phyloP scores from a whole-genome alignment of 1,140 invertebrate species.

The Oscheius sp. region DNA sequence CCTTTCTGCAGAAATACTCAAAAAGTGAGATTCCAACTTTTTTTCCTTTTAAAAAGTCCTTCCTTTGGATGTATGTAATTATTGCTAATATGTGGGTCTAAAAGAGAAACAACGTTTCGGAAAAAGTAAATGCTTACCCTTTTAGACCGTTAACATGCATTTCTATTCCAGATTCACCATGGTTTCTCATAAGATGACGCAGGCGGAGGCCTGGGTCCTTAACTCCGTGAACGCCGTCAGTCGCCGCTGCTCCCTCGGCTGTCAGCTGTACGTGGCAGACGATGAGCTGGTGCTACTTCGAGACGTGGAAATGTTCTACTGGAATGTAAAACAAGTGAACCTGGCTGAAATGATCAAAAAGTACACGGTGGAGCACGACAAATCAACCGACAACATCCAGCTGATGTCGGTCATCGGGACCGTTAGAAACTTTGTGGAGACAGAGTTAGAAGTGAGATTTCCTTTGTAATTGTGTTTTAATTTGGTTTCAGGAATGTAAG shows the following conservation, averaged over 20 bases:
- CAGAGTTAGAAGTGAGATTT: conserved; percentile 17
- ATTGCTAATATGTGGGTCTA: not conserved
- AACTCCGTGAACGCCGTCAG: conserved; percentile 40
- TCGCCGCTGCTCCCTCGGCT: conserved; percentile 40
- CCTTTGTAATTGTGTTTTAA: not conserved
- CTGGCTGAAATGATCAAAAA: conserved; percentile 22
- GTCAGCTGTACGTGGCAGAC: conserved; percentile 38
- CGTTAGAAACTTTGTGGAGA: conserved; percentile 27
- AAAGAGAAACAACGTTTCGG: not conserved
- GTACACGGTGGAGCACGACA: conserved; percentile 28
- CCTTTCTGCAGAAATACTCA: conserved; percentile 30
- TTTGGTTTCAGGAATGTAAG: conserved; percentile 24
- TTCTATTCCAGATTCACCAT: conserved; percentile 28
- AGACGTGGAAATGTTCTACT: conserved; percentile 44
- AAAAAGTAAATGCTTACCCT: not conserved
- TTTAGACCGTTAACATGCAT: conserved; percentile 13
- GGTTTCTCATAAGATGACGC: conserved; percentile 43
- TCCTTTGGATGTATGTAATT: not conserved
- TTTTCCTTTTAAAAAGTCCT: not conserved
- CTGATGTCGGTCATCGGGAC: conserved; percentile 20
- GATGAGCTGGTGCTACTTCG: conserved; percentile 37
- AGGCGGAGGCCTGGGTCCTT: conserved; percentile 39
- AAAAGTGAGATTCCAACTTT: not conserved
- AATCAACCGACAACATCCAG: conserved; percentile 15
- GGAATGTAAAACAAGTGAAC: conserved; percentile 39